phyloP scores from a whole-genome alignment of 2,888 invertebrate genomes.

The Thera obeliscata region DNA sequence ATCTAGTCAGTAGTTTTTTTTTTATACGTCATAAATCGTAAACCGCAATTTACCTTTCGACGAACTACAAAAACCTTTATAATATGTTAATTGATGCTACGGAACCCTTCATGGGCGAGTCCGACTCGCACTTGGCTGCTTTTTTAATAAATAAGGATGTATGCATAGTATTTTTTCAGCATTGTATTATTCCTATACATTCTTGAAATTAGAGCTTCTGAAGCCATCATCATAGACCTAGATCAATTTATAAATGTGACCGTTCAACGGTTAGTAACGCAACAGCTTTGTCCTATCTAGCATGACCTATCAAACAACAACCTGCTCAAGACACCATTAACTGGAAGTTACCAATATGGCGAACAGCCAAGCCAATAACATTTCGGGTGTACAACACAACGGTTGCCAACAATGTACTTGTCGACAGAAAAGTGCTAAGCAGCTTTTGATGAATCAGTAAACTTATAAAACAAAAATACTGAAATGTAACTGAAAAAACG shows the following conservation, averaged over 20 bases:
- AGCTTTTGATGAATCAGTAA: background rate
- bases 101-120: too few relatives aligned
- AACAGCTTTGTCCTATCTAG: slow-evolving; percentile 15
- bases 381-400: slow-evolving; percentile 51
- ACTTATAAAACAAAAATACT: too few relatives aligned
- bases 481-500: too few relatives aligned
- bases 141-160: background rate
- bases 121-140: too few relatives aligned
- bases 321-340: slow-evolving; percentile 49
- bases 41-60: too few relatives aligned
- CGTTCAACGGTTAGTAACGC: background rate
- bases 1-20: too few relatives aligned
- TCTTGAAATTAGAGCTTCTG: too few relatives aligned
- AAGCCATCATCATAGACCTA: background rate
- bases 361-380: slow-evolving; percentile 59
- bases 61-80: too few relatives aligned
- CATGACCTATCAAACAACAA: slow-evolving; percentile 34
- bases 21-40: too few relatives aligned
- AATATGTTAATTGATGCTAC: too few relatives aligned
- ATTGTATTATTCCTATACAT: too few relatives aligned
- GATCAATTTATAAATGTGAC: background rate
- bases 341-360: slow-evolving; percentile 53
- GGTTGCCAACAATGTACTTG: slow-evolving; percentile 54
- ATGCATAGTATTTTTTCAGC: background rate
- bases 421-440: slow-evolving; percentile 28